Percentiles rank a stretch among this genome's conserved stretches.
phyloP scores from a whole-genome alignment of 2,888 invertebrate species.

The Metellina segmentata region DNA sequence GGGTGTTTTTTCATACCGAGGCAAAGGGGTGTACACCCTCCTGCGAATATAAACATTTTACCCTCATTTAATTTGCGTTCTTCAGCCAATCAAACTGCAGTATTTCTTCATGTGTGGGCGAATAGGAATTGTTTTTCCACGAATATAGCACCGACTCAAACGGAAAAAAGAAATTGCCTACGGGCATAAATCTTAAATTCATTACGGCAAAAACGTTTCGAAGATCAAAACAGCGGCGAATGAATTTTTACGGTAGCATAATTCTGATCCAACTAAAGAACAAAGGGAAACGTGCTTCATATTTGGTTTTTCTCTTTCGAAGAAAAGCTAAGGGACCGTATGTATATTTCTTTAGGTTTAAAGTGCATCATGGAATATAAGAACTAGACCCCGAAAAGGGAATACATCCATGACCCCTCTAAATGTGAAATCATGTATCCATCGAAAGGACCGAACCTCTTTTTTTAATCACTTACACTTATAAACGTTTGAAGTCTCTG shows the following conservation, averaged over 20 bases:
- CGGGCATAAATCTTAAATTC: constrained; percentile 71
- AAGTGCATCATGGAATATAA: background rate
- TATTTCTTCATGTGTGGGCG: constrained; percentile 39
- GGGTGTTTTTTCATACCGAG: constrained; percentile 18
- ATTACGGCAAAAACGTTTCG: constrained; percentile 60
- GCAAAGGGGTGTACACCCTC: constrained; percentile 8
- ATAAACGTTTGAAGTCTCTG: too few relatives aligned
- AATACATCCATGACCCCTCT: background rate
- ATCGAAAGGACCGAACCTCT: too few relatives aligned
- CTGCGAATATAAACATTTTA: constrained; percentile 62
- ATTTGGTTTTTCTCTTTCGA: background rate
- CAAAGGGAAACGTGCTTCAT: background rate
- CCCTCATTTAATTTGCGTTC: constrained; percentile 73
- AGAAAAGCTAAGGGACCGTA: constrained; percentile 7
- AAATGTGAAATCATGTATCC: background rate
- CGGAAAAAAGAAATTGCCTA: constrained; percentile 36
- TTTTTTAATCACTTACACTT: too few relatives aligned
- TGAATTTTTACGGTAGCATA: constrained; percentile 66
- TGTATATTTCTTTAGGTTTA: background rate
- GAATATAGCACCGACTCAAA: constrained; percentile 10
- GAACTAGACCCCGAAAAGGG: background rate
- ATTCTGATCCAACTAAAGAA: constrained; percentile 45
- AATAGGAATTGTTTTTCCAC: constrained; percentile 55
- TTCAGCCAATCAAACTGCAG: constrained; percentile 62
- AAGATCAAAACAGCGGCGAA: constrained; percentile 44